A percentile compares a stretch with the other conserved stretches of the same genome.
Evolutionary conservation across 2,888 invertebrate species (phyloP).

Genomic region (Idaea biselata): DNA sequence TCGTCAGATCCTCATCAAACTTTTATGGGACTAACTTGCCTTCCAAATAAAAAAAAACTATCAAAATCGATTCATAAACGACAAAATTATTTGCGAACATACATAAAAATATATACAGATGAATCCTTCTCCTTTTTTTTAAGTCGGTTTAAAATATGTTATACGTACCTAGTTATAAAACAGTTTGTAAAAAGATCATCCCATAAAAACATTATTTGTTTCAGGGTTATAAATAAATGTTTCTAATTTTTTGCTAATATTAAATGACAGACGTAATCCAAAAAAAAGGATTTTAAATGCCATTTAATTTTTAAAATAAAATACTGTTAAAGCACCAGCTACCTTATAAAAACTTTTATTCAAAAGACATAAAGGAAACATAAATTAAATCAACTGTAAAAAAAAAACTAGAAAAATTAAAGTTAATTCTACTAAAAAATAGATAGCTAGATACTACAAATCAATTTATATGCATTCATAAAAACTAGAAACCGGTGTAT

Average conservation of each 20-base stretch:
- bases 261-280: neutral
- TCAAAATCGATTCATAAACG: too few relatives aligned
- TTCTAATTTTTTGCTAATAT: too few relatives aligned
- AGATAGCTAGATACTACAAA: neutral
- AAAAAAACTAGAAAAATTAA: neutral
- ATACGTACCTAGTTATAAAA: too few relatives aligned
- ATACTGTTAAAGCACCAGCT: neutral
- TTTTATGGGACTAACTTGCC: too few relatives aligned
- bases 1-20: too few relatives aligned
- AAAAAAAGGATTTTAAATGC: neutral
- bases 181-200: too few relatives aligned
- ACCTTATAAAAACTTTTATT: neutral
- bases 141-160: too few relatives aligned
- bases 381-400: neutral
- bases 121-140: too few relatives aligned
- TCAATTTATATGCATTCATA: neutral
- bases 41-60: too few relatives aligned
- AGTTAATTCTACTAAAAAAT: neutral
- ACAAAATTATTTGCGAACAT: too few relatives aligned
- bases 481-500: neutral
- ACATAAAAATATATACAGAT: too few relatives aligned
- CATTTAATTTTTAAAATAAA: neutral
- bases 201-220: too few relatives aligned
- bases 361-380: neutral
- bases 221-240: neutral